These are phyloP conservation scores for Tonatia bakeri DNA, from an alignment of 2,113 vertebrate genomes.

Conservation along the genomic window DNA sequence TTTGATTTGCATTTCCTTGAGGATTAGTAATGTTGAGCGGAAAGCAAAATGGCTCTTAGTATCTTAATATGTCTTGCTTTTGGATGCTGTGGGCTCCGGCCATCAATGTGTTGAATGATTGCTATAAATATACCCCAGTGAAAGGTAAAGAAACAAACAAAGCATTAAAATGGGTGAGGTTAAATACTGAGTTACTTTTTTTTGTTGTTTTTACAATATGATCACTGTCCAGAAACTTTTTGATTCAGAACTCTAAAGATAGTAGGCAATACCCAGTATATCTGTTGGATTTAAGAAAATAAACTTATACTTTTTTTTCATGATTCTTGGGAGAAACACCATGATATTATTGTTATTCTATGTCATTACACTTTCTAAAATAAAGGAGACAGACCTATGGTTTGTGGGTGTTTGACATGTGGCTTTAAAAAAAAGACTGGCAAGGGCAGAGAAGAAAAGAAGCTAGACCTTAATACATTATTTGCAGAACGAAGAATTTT, in stretches of 20 bases:
- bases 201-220: not conserved
- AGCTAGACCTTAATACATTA: not conserved
- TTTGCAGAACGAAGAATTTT: not conserved
- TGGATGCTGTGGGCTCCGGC: not conserved
- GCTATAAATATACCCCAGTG: not conserved
- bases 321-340: not conserved
- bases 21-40: not conserved
- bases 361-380: not conserved
- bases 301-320: not conserved
- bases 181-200: not conserved
- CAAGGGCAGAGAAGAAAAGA: not conserved
- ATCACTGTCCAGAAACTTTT: not conserved
- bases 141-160: not conserved
- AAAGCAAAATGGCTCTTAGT: not conserved
- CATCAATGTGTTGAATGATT: not conserved
- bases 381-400: not conserved
- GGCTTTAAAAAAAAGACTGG: not conserved
- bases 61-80: conserved; percentile 2
- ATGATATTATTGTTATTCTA: not conserved
- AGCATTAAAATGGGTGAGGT: not conserved
- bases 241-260: conserved; percentile 9
- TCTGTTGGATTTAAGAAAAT: not conserved
- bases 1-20: conserved; percentile 36
- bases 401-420: not conserved
- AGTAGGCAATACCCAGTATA: not conserved